Evolutionary conservation across 2,113 vertebrate species (phyloP), one percentile per base, ranked within the genome.

Genomic region (Mystacornis crossleyi): DNA sequence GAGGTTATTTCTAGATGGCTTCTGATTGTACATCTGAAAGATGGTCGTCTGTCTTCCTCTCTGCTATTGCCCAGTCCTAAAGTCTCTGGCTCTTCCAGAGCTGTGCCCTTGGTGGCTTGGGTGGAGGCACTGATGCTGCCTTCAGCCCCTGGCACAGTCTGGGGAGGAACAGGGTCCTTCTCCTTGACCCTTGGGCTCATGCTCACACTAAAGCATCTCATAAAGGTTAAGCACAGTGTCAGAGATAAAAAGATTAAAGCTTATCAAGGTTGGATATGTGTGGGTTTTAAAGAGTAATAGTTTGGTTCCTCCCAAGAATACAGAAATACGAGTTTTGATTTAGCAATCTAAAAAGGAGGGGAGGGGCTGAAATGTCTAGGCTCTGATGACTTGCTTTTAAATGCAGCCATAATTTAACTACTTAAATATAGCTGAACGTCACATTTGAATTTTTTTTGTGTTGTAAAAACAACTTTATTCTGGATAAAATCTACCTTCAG

Each of bases 121-220:
- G 26, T 66, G 45, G 33, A 43, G 60, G 10, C 51, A 5, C 11
- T 20, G 25, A 15, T 2, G 3, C 21, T 73, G 40, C 43, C 14
- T 73, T 69, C 18, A 40, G 36, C 9, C 23, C 9, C 1, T 4
- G 8, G n/a, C 0, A 2, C 29, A 34, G 12, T 50, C 26, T 6
- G 18, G 18, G 8, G 33, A 40, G 45, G n/a, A 89, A 2, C 8
- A 21, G 5, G 45, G 18, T 70, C 48, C 23, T 81, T 81, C 16
- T 84, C 9, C 18, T 61, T 45, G 40, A 57, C 17, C 9, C 29
- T 65, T 54, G 74, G 36, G 26, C 55, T 92, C 8, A 2, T 60
- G 18, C 31, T 81, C 18, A 29, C 29, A 24, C 19, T 18, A 71
- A 86, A 87, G 34, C 34, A 15, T 16, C 42, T 80, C 4, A 3